Evolutionary conservation across 2,797 vertebrate species (phyloP).

Genomic region (Chrysocyon brachyurus): DNA sequence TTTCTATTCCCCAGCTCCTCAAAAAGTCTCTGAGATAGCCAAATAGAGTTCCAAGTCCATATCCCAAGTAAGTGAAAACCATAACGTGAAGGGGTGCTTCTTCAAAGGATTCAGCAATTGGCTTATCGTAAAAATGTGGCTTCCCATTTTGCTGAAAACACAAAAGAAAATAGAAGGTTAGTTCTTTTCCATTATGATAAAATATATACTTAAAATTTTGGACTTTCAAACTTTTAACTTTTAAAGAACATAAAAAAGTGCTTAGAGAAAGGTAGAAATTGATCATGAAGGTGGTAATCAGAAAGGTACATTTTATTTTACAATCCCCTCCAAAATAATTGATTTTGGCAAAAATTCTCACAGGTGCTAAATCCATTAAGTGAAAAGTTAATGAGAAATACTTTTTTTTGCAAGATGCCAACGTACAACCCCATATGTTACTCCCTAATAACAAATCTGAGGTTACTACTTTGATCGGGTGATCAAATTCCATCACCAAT

Average conservation of each 20-base stretch:
- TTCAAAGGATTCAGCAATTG: conserved; percentile 92
- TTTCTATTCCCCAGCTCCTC: conserved; percentile 95
- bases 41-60: conserved; percentile 94
- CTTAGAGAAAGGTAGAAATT: neutral
- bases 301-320: conserved; percentile 53
- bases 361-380: neutral
- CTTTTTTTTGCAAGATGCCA: neutral
- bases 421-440: neutral
- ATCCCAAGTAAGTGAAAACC: conserved; percentile 95
- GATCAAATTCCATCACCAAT: neutral
- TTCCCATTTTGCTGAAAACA: conserved; percentile 92
- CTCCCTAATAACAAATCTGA: neutral
- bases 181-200: conserved; percentile 7
- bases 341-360: conserved; percentile 39
- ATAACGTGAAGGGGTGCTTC: conserved; percentile 95
- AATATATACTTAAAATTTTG: neutral
- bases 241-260: neutral
- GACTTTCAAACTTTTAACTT: conserved; percentile 29
- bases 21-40: conserved; percentile 97
- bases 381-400: conserved; percentile 19
- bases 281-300: neutral
- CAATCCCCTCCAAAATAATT: neutral
- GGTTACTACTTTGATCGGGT: neutral
- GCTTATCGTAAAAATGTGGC: conserved; percentile 85
- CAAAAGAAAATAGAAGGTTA: conserved; percentile 81